Evolutionary conservation across 2,797 vertebrate genomes (phyloP), one percentile per base, ranked within the genome.

Genomic region (Malurus leucopterus): DNA sequence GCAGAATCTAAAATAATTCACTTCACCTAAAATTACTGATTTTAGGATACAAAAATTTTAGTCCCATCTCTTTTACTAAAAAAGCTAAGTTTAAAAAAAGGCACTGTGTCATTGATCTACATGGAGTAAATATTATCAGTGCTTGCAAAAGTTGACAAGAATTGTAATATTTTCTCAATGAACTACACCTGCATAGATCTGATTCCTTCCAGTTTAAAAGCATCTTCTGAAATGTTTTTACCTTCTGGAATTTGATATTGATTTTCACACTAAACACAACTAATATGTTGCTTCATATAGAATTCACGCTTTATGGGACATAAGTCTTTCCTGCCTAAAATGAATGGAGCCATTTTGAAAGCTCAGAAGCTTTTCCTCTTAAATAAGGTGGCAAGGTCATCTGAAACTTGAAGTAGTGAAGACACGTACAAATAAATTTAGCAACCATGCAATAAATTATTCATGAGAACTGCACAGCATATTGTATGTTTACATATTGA

Each of bases 311-410:
- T 92, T 86, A 86, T 58, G 88, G 74, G 77, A 96, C 87, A 78
- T 84, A 79, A 69, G 26, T 69, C 67, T 93, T 91, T 94, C 68
- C 74, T 92, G 63, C 49, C 91, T 89, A 96, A 87, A 96, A 95
- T 71, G 91, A 74, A 94, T 82, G 70, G 51, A 77, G 68, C 79
- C 72, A 90, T 91, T 95, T 86, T 92, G 55, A 64, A 83, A 94
- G 90, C 55, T 83, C 72, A 90, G 77, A 83, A 89, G 73, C 68
- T 92, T 87, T 84, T 53, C 34, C 80, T 80, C 58, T 67, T 87
- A 95, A 95, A 84, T 46, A 84, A 93, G 83, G 53, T 92, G 89
- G 76, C 89, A 96, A 93, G 94, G 92, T 94, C 85, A 95, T 78
- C 62, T 75, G 85, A 82, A 86, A 91, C 65, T 75, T 93, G 63